These are phyloP conservation scores for Neotoxoptera formosana DNA, from an alignment of 1,140 invertebrate species.

Conservation along the genomic window DNA sequence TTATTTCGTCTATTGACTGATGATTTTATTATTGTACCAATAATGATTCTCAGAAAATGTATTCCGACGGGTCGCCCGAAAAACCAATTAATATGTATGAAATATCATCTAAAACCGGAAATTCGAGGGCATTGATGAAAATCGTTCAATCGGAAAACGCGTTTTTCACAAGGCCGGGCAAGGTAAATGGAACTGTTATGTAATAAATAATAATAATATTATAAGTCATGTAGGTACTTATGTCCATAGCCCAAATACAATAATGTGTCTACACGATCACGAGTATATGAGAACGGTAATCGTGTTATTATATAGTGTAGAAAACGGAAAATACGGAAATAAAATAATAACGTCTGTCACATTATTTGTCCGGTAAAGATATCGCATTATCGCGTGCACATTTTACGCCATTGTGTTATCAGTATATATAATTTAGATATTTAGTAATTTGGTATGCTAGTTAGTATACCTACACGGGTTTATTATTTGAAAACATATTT, in stretches of 20 bases:
- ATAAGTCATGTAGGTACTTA: not conserved
- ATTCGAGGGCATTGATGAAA: not conserved
- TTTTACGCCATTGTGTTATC: not conserved
- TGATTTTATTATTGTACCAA: not conserved
- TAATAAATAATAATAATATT: not conserved
- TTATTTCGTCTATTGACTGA: not conserved
- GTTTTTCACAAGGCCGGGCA: not conserved
- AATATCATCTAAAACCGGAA: not conserved
- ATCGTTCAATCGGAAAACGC: not conserved
- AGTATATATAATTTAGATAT: not conserved
- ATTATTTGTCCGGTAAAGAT: not conserved
- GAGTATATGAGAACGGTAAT: not conserved
- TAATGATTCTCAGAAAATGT: not conserved
- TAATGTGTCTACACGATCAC: too few relatives aligned
- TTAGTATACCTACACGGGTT: not conserved
- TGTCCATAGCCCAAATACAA: too few relatives aligned
- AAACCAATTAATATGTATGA: not conserved
- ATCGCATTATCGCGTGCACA: not conserved
- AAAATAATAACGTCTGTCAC: not conserved
- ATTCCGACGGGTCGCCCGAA: not conserved
- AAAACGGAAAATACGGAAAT: not conserved
- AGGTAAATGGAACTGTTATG: not conserved
- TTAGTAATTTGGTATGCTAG: not conserved
- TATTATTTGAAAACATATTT: not conserved
- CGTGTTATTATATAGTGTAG: too few relatives aligned